Evolutionary conservation across 2,888 invertebrate genomes (phyloP).

Genomic region (Stratiomys singularior): DNA sequence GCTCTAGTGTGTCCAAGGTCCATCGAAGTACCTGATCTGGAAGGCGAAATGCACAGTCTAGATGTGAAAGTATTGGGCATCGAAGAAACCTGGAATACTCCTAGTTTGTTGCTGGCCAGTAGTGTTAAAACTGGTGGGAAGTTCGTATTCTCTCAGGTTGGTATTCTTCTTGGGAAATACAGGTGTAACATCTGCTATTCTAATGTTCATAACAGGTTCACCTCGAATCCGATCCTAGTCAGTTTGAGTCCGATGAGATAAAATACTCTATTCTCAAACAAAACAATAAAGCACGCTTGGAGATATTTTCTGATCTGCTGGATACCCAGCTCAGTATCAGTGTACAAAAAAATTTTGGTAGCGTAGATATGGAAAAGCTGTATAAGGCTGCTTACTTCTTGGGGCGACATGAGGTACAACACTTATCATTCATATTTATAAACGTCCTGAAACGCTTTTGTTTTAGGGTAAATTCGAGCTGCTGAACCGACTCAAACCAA

Average conservation of each 20-base stretch:
- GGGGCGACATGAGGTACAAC: conserved; percentile 81
- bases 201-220: conserved; percentile 75
- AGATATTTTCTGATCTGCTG: conserved; percentile 81
- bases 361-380: conserved; percentile 59
- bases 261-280: conserved; percentile 70
- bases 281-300: conserved; percentile 77
- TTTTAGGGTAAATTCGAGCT: conserved; percentile 77
- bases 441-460: too few species aligned
- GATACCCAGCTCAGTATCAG: conserved; percentile 72
- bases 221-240: conserved; percentile 79
- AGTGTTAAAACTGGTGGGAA: conserved; percentile 74
- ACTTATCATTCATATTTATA: neutral
- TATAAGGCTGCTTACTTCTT: conserved; percentile 73
- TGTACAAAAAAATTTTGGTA: conserved; percentile 45
- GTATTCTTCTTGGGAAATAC: neutral
- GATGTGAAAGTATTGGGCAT: conserved; percentile 82
- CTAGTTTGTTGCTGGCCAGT: conserved; percentile 79
- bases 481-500: conserved; percentile 71
- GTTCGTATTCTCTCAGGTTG: conserved; percentile 83
- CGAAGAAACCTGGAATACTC: conserved; percentile 89
- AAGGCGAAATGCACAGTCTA: conserved; percentile 72
- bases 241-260: conserved; percentile 72
- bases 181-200: too few species aligned
- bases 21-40: conserved; percentile 66
- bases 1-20: conserved; percentile 67